A percentile compares a stretch with the other conserved stretches of the same genome.
phyloP scores from a whole-genome alignment of 2,797 vertebrate genomes.

The Saxicola maurus region DNA sequence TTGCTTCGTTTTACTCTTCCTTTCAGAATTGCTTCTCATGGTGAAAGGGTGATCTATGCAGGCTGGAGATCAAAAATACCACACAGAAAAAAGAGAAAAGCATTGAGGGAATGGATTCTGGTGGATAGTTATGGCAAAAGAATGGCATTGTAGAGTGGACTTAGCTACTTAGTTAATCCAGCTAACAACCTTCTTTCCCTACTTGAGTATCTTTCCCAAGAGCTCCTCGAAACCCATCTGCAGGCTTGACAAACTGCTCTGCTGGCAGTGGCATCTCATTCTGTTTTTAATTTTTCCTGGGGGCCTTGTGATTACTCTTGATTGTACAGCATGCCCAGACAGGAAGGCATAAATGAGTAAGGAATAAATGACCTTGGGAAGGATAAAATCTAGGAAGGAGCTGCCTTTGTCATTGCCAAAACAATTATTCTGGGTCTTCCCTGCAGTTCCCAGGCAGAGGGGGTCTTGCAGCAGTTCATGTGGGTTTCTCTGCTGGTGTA shows the following conservation, averaged over 20 bases:
- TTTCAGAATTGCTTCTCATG: background rate
- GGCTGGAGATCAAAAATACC: background rate
- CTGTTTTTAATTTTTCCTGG: conserved; percentile 11
- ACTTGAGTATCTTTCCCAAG: background rate
- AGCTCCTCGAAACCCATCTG: background rate
- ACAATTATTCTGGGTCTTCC: background rate
- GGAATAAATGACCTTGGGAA: background rate
- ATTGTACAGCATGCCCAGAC: background rate
- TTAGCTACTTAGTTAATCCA: background rate
- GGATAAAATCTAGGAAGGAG: background rate
- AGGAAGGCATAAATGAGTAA: background rate
- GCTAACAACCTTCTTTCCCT: background rate
- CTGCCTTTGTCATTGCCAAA: background rate
- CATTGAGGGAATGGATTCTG: background rate
- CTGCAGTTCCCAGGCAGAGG: background rate
- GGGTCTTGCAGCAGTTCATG: background rate
- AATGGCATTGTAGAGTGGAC: background rate
- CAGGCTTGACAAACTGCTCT: conserved; percentile 2
- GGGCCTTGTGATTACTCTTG: background rate
- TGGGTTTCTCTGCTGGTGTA: background rate
- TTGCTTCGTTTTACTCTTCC: background rate
- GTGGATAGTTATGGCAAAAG: background rate
- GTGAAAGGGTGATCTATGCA: background rate
- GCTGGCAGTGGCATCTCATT: background rate
- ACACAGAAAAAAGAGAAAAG: background rate